Evolutionary conservation across 1,140 invertebrate species (phyloP).

Genomic region (Artemia franciscana): DNA sequence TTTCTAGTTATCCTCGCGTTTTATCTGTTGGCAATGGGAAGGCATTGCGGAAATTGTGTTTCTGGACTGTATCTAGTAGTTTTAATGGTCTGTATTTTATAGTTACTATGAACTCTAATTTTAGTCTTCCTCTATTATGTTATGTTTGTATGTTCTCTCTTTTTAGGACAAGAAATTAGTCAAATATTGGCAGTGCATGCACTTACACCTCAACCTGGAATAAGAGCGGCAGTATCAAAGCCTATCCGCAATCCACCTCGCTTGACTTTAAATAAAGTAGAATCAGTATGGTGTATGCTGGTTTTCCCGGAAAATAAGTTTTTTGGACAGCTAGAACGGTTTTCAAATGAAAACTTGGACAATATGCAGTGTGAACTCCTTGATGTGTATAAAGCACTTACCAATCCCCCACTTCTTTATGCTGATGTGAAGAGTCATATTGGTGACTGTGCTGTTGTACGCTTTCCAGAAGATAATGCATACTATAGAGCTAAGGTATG

Average conservation of each 20-base stretch:
- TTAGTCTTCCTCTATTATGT: too few relatives aligned
- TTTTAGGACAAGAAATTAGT: not conserved
- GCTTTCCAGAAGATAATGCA: conserved; percentile 2
- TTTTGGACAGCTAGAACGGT: conserved; percentile 6
- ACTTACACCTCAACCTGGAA: not conserved
- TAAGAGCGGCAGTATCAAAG: not conserved
- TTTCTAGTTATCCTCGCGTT: too few relatives aligned
- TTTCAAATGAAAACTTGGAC: not conserved
- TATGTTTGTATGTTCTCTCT: too few relatives aligned
- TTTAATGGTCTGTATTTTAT: too few relatives aligned
- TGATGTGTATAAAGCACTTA: not conserved
- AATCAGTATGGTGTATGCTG: not conserved
- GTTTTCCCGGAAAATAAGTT: not conserved
- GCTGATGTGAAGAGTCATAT: conserved; percentile 7
- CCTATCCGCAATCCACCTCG: not conserved
- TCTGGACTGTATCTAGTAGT: too few relatives aligned
- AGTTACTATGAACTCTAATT: too few relatives aligned
- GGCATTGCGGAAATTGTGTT: too few relatives aligned
- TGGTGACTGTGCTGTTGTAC: conserved; percentile 4
- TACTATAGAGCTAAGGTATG: conserved; percentile 6
- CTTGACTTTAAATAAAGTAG: conserved; percentile 1
- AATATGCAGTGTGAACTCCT: conserved; percentile 2
- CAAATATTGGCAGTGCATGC: not conserved
- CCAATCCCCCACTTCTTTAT: conserved; percentile 4
- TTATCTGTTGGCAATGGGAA: too few relatives aligned